Conservation (phyloP, 2,888 invertebrate genomes). For the Emmelina monodactyla region DNA sequence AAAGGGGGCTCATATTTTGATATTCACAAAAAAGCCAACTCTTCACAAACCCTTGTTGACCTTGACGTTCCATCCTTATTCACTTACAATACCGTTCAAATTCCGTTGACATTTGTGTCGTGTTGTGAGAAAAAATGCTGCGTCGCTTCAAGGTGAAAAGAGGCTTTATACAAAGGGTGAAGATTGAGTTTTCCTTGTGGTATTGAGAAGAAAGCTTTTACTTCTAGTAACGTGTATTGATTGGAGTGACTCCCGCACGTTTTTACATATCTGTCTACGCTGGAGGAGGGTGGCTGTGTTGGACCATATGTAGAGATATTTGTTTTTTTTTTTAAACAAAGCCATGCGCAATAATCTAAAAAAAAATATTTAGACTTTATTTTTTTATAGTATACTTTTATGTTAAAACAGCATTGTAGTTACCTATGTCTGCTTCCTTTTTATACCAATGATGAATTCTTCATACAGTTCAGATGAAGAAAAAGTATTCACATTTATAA, state of each 20-base stretch:
- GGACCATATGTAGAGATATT: constrained; percentile 37
- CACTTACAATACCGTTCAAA: background rate
- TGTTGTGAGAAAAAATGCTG: constrained; percentile 47
- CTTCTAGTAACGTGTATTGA: constrained; percentile 62
- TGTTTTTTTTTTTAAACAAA: constrained; percentile 19
- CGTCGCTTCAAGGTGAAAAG: too few relatives aligned
- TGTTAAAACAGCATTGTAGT: too few relatives aligned
- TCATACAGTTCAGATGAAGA: too few relatives aligned
- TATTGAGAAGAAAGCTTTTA: constrained; percentile 45
- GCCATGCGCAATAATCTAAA: too few relatives aligned
- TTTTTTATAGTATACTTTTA: too few relatives aligned
- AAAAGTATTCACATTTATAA: too few relatives aligned
- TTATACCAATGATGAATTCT: too few relatives aligned
- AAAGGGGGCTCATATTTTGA: constrained; percentile 65
- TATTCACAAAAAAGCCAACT: constrained; percentile 63
- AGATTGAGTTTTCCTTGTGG: constrained; percentile 23
- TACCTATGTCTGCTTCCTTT: too few relatives aligned
- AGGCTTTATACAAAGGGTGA: constrained; percentile 17
- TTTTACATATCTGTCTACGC: constrained; percentile 62
- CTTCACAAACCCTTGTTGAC: constrained; percentile 40
- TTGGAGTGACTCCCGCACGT: constrained; percentile 61
- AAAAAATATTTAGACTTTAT: too few relatives aligned
- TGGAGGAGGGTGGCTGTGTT: constrained; percentile 41
- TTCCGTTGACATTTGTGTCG: constrained; percentile 29
- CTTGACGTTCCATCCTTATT: constrained; percentile 7